Conservation (phyloP, 2,888 invertebrate genomes). For the Pyrrhia umbra region DNA sequence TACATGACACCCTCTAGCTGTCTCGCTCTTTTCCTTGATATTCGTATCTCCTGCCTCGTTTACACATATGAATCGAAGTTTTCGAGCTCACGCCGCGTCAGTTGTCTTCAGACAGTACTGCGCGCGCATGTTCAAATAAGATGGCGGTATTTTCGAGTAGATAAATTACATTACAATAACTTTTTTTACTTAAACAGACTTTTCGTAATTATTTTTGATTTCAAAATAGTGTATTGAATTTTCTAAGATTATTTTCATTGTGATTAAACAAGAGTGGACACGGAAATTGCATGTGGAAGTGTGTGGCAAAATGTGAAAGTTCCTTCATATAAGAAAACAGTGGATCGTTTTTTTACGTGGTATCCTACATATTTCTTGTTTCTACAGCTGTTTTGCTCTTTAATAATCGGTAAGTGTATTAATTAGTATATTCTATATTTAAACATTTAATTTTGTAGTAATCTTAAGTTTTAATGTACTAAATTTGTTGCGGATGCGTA, state of each 20-base stretch:
- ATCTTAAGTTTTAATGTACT: not conserved
- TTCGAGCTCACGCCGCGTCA: slow-evolving; percentile 75
- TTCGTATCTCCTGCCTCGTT: slow-evolving; percentile 70
- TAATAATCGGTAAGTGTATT: slow-evolving; percentile 54
- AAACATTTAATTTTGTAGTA: not conserved
- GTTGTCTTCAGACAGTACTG: slow-evolving; percentile 74
- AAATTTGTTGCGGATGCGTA: not conserved
- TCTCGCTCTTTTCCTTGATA: slow-evolving; percentile 69
- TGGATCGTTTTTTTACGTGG: slow-evolving; percentile 66
- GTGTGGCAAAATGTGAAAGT: slow-evolving; percentile 85
- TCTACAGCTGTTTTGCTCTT: slow-evolving; percentile 60
- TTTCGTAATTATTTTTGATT: slow-evolving; percentile 17
- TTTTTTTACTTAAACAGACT: slow-evolving; percentile 46
- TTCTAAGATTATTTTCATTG: slow-evolving; percentile 29
- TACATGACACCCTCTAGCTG: slow-evolving; percentile 80
- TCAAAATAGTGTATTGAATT: slow-evolving; percentile 39
- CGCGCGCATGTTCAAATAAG: slow-evolving; percentile 76
- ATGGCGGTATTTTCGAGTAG: slow-evolving; percentile 68
- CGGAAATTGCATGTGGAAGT: slow-evolving; percentile 64
- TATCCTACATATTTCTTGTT: slow-evolving; percentile 63
- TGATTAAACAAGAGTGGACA: slow-evolving; percentile 40
- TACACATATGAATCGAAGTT: slow-evolving; percentile 74
- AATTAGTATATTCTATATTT: not conserved
- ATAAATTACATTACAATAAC: slow-evolving; percentile 65
- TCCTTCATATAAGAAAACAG: slow-evolving; percentile 69